These are phyloP conservation scores for Maniola jurtina DNA, from an alignment of 1,140 invertebrate species.

Conservation along the genomic window DNA sequence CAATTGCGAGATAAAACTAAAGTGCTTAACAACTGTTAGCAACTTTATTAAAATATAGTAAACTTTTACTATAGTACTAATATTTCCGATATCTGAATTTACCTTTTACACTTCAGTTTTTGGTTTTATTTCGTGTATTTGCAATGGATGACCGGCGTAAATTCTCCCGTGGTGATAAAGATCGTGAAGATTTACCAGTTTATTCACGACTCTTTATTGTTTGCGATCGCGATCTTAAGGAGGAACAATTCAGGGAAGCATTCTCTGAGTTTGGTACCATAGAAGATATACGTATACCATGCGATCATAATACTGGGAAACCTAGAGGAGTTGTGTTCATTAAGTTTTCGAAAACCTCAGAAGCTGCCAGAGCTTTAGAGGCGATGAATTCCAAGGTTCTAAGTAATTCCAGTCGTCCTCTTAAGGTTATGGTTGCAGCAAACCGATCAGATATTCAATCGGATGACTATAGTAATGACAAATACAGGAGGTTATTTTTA, in stretches of 20 bases:
- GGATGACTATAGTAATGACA: conserved; percentile 86
- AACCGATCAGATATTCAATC: conserved; percentile 85
- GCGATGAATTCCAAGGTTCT: conserved; percentile 92
- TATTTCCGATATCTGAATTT: no score
- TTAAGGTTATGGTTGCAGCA: conserved; percentile 94
- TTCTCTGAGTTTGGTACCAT: conserved; percentile 92
- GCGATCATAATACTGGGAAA: conserved; percentile 89
- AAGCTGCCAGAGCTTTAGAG: conserved; percentile 90
- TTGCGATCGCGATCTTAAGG: conserved; percentile 88
- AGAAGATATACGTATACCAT: conserved; percentile 93
- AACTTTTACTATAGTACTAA: no score
- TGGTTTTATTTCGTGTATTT: not conserved
- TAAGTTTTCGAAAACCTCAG: conserved; percentile 91
- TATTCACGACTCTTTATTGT: conserved; percentile 87
- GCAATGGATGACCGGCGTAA: conserved; percentile 43
- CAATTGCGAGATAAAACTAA: no score
- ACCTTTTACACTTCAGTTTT: not conserved
- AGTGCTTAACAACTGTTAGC: no score
- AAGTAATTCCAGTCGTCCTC: conserved; percentile 84
- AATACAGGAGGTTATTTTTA: conserved; percentile 90
- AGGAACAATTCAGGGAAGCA: conserved; percentile 87
- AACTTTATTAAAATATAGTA: no score
- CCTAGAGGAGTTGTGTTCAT: conserved; percentile 91
- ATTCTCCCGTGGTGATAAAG: conserved; percentile 38
- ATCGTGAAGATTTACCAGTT: conserved; percentile 46